Evolutionary conservation across 2,113 vertebrate species (phyloP).

Genomic region (Cottus gobio): DNA sequence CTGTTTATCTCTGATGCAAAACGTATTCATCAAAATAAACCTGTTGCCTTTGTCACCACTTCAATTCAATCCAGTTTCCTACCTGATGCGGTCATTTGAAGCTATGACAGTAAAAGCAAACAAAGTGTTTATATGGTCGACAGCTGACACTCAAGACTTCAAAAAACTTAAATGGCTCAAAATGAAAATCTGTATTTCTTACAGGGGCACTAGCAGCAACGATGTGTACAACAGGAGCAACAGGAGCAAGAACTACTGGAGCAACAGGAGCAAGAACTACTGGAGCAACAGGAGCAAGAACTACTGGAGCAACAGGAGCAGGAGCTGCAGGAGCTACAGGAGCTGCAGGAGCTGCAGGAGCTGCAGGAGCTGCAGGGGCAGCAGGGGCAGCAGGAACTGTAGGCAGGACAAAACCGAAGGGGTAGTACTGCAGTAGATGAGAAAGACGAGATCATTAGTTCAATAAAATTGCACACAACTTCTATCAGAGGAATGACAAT

Average conservation of each 20-base stretch:
- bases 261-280: constrained; percentile 10
- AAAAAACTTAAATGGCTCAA: background rate
- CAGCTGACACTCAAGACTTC: background rate
- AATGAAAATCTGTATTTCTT: constrained; percentile 19
- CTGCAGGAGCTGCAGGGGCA: background rate
- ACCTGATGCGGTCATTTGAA: background rate
- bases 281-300: background rate
- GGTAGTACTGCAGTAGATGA: constrained; percentile 50
- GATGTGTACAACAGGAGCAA: background rate
- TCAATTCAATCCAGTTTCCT: background rate
- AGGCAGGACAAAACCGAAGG: constrained; percentile 45
- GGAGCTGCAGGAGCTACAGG: background rate
- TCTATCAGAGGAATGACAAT: constrained; percentile 4
- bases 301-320: background rate
- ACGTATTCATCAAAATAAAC: constrained; percentile 27
- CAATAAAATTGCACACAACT: background rate
- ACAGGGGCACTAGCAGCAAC: constrained; percentile 21
- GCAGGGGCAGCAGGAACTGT: background rate
- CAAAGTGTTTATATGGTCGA: background rate
- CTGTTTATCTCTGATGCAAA: constrained; percentile 4
- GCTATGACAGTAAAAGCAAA: background rate
- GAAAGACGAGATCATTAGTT: background rate
- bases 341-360: background rate
- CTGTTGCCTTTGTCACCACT: constrained; percentile 3
- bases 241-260: constrained; percentile 20